These are phyloP conservation scores for Cephalopholis sonnerati DNA, from an alignment of 2,113 vertebrate genomes.

Conservation along the genomic window DNA sequence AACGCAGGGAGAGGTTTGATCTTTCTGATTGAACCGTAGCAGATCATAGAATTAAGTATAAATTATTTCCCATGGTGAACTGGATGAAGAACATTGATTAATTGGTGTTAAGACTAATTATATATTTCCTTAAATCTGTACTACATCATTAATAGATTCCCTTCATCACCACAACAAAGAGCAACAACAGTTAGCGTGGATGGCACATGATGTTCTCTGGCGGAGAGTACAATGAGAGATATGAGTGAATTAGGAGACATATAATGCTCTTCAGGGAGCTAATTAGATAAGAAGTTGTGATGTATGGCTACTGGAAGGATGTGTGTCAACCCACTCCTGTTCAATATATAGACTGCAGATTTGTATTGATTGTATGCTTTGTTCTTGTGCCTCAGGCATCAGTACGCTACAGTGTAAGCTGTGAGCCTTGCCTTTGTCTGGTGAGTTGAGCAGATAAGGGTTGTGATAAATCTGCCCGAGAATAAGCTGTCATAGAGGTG, in stretches of 20 bases:
- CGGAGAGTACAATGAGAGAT: constrained; percentile 41
- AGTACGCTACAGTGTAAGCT: constrained; percentile 61
- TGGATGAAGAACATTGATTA: constrained; percentile 59
- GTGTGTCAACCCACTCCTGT: constrained; percentile 74
- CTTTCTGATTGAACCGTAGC: constrained; percentile 41
- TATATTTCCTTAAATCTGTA: constrained; percentile 66
- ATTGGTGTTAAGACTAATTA: constrained; percentile 61
- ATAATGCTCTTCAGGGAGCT: constrained; percentile 75
- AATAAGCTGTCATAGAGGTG: constrained; percentile 84
- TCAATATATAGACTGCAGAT: constrained; percentile 83
- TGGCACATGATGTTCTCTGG: constrained; percentile 29
- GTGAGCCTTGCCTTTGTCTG: constrained; percentile 69
- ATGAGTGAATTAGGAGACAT: constrained; percentile 64
- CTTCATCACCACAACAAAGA: constrained; percentile 60
- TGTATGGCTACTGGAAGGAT: constrained; percentile 74
- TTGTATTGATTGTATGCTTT: constrained; percentile 82
- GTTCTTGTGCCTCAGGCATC: constrained; percentile 74
- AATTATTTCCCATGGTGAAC: constrained; percentile 47
- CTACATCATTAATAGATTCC: constrained; percentile 55
- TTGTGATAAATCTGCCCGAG: constrained; percentile 84
- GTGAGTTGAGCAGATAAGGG: constrained; percentile 78
- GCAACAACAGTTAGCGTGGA: constrained; percentile 28
- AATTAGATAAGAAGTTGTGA: constrained; percentile 79
- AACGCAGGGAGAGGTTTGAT: constrained; percentile 40
- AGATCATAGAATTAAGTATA: constrained; percentile 49